These are phyloP conservation scores for Paradoxurus hermaphroditus DNA, from an alignment of 2,113 vertebrate species.

Conservation along the genomic window DNA sequence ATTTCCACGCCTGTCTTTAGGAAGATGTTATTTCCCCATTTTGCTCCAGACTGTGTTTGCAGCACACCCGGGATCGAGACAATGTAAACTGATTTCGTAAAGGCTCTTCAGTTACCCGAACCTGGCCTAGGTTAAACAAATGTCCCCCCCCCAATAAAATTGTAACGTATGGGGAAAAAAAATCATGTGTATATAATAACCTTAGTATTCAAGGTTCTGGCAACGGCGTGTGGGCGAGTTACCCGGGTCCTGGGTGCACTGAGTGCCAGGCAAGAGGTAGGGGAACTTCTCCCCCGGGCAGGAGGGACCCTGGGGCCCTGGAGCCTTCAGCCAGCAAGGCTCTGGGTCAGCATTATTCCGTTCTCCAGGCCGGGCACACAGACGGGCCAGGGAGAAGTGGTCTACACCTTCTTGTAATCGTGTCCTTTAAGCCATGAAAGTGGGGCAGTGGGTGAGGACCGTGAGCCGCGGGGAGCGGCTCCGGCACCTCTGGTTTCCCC, in stretches of 20 bases:
- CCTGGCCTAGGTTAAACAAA: background rate
- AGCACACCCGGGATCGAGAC: background rate
- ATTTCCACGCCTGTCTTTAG: background rate
- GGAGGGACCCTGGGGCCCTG: background rate
- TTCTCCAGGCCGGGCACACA: background rate
- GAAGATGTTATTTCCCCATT: background rate
- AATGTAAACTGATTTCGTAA: background rate
- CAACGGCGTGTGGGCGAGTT: accelerated
- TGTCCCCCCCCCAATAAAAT: background rate
- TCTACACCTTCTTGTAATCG: background rate
- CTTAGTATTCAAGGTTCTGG: too few relatives aligned
- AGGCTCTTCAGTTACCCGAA: background rate
- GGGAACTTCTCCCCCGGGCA: too few relatives aligned
- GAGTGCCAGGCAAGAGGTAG: background rate
- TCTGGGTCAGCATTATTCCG: background rate
- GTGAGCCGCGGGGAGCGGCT: accelerated
- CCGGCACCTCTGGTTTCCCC: background rate
- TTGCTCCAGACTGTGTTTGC: background rate
- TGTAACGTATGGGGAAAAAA: too few relatives aligned
- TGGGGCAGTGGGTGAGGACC: background rate
- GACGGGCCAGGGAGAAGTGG: background rate
- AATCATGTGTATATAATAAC: background rate
- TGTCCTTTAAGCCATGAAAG: background rate
- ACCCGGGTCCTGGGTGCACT: background rate
- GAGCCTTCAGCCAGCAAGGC: background rate